Evolutionary conservation across 2,888 invertebrate genomes (phyloP), one percentile per base, ranked within the genome.

Genomic region (Gerris lacustris): DNA sequence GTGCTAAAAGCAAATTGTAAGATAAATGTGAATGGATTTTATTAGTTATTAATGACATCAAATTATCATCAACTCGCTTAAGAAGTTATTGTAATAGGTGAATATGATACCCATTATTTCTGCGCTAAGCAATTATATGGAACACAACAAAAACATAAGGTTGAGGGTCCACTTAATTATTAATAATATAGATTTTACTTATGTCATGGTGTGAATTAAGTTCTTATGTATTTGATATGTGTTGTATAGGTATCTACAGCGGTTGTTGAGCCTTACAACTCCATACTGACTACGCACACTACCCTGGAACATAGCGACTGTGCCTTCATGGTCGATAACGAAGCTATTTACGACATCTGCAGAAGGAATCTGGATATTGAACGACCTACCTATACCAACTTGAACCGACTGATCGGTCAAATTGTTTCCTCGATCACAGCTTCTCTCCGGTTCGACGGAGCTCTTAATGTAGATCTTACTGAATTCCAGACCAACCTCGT

Each of bases 371-470:
- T 86, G 72, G 84, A 84, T 78, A 84, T 85, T 75, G 84, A 83
- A 73, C 79, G 86, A 63, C 86, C 86, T 15, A 84, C 85, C 5
- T 86, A 86, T 79, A 84, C 84, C 70, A 86, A 87, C 78, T 78
- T 87, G 73, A 87, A 87, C 77, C 79, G 86, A 66, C 79, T 87
- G 69, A 86, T 87, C 75, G 85, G 95, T 67, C 96, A 96, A 82
- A 94, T 96, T 79, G 96, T 92, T 5, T 94, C 88, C 55, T 92
- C 93, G 68, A 85, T 86, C 76, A 86, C 85, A 0, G 86, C 86
- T 2, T 85, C 85, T 5, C 45, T 85, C 63, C 82, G 86, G 64
- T 86, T 86, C 78, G 86, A 84, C 77, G 86, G 86, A 45, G 86
- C 86, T 5, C 79, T 86, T 63, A 87, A 86, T 77, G 86, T 86